Conservation (phyloP, 2,797 vertebrate species). For the Eleutherodactylus coqui region DNA sequence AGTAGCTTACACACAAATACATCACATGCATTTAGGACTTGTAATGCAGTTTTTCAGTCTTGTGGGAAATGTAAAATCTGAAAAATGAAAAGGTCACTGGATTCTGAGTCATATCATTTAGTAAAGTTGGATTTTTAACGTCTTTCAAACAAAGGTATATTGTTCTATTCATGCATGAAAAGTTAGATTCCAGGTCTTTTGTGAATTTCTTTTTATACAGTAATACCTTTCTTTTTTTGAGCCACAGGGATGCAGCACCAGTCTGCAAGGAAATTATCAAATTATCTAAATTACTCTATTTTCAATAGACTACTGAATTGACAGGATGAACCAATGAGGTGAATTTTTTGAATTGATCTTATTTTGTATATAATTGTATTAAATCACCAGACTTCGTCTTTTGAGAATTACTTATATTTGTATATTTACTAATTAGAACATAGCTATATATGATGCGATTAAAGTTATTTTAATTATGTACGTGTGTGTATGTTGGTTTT, state of each 20-base stretch:
- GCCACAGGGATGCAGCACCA: background rate
- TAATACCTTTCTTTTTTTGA: slow-evolving; percentile 15
- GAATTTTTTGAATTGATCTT: background rate
- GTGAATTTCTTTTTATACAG: background rate
- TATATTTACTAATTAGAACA: background rate
- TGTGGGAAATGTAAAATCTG: slow-evolving; percentile 37
- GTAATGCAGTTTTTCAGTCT: slow-evolving; percentile 45
- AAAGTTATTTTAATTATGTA: too few species aligned
- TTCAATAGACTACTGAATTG: slow-evolving; percentile 11
- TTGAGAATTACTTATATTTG: background rate
- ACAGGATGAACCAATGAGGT: background rate
- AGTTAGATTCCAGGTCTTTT: slow-evolving; percentile 16
- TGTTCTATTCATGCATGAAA: slow-evolving; percentile 21
- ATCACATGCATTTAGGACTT: slow-evolving; percentile 57
- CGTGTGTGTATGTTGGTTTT: too few species aligned
- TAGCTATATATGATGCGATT: too few species aligned
- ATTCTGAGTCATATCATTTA: slow-evolving; percentile 46
- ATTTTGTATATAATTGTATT: background rate
- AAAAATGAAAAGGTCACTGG: slow-evolving; percentile 52
- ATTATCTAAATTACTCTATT: background rate
- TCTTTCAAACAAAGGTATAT: slow-evolving; percentile 30
- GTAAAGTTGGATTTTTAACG: slow-evolving; percentile 45
- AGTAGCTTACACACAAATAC: slow-evolving; percentile 58
- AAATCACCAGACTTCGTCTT: background rate
- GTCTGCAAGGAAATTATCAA: background rate